A percentile compares a stretch with the other conserved stretches of the same genome.
phyloP scores from a whole-genome alignment of 2,113 vertebrate species.

The Colius striatus region DNA sequence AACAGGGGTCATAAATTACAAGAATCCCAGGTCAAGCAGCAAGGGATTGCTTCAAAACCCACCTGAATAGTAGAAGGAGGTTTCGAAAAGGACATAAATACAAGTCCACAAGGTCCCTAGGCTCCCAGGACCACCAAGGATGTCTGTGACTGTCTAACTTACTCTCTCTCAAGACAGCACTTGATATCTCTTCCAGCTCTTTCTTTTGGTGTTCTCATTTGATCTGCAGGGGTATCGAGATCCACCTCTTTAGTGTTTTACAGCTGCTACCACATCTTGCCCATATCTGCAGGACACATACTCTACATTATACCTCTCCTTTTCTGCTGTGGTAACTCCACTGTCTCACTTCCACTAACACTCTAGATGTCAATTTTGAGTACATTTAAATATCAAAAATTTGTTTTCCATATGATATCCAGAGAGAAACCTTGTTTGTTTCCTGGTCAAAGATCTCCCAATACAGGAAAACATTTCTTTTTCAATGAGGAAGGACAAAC shows the following conservation, averaged over 20 bases:
- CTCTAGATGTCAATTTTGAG: not conserved
- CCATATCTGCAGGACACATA: not conserved
- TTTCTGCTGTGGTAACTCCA: not conserved
- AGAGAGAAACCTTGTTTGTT: not conserved
- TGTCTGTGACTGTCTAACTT: not conserved
- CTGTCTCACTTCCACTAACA: not conserved
- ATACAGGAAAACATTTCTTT: not conserved
- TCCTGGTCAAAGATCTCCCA: not conserved
- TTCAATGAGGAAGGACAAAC: not conserved
- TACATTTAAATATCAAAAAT: not conserved
- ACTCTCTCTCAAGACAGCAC: not conserved
- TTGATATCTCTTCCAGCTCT: not conserved
- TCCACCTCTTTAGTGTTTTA: not conserved
- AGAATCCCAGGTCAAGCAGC: not conserved
- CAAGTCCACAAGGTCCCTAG: not conserved
- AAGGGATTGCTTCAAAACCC: not conserved
- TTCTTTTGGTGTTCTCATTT: not conserved
- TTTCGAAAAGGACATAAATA: constrained; percentile 3
- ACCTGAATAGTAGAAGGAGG: not conserved
- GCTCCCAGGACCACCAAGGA: constrained; percentile 16
- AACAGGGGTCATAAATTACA: constrained; percentile 31
- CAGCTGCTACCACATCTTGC: not conserved
- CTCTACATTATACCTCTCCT: not conserved
- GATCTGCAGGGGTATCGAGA: not conserved
- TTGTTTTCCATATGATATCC: not conserved